Evolutionary conservation across 2,888 invertebrate species (phyloP).

Genomic region (Leptarthrus brevirostris): DNA sequence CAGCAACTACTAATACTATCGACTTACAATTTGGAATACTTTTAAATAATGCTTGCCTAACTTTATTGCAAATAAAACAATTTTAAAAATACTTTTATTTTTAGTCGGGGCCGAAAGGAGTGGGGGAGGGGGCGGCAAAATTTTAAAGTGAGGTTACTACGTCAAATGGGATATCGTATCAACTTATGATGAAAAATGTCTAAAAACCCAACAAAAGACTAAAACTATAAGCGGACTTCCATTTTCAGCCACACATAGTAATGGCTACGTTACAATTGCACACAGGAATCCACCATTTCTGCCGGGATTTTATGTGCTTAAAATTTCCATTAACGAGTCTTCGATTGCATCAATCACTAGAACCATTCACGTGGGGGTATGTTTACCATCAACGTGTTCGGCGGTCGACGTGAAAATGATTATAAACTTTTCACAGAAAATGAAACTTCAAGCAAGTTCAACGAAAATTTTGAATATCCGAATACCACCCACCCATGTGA

Average conservation of each 20-base stretch:
- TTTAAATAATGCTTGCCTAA: too few relatives aligned
- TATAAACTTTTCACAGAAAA: constrained; percentile 70
- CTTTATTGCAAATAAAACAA: too few relatives aligned
- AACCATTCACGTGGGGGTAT: constrained; percentile 79
- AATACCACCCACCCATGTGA: constrained; percentile 75
- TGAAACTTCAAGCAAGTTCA: constrained; percentile 66
- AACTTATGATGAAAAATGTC: too few relatives aligned
- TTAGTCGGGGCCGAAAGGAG: too few relatives aligned
- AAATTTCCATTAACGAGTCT: constrained; percentile 70
- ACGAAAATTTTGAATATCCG: constrained; percentile 75
- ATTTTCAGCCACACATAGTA: constrained; percentile 62
- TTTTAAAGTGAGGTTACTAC: too few relatives aligned
- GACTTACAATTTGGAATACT: too few relatives aligned
- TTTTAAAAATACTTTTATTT: too few relatives aligned
- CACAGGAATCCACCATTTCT: constrained; percentile 73
- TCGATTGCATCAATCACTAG: constrained; percentile 67
- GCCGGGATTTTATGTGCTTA: constrained; percentile 75
- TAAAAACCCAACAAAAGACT: too few relatives aligned
- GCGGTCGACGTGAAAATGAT: constrained; percentile 73
- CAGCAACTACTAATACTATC: too few relatives aligned
- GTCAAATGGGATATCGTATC: too few relatives aligned
- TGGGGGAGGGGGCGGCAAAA: too few relatives aligned
- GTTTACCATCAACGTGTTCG: constrained; percentile 78
- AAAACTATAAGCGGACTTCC: constrained; percentile 64
- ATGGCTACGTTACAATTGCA: constrained; percentile 59